Evolutionary conservation across 2,888 invertebrate species (phyloP).

Genomic region (Macrophya alboannulata): DNA sequence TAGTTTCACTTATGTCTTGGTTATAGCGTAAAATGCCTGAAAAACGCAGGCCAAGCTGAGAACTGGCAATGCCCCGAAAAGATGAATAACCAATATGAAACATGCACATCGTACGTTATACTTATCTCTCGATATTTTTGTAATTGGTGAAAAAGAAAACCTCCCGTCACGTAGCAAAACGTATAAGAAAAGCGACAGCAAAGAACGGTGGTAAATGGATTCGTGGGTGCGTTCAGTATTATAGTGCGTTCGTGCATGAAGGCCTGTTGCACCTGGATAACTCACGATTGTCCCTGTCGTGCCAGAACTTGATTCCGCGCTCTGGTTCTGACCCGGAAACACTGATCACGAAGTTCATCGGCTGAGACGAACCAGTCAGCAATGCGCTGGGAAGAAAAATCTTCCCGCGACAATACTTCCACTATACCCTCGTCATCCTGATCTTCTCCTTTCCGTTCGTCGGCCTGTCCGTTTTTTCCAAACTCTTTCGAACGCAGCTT

Average conservation of each 20-base stretch:
- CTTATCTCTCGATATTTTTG: not conserved
- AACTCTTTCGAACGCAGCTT: conserved; percentile 53
- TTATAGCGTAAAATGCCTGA: not conserved
- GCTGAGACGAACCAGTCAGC: conserved; percentile 70
- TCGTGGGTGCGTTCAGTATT: conserved; percentile 5
- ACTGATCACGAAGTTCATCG: conserved; percentile 69
- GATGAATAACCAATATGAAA: not conserved
- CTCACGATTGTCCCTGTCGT: conserved; percentile 64
- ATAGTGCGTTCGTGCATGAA: conserved; percentile 15
- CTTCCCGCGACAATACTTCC: conserved; percentile 56
- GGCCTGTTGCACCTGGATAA: conserved; percentile 35
- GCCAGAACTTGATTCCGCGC: conserved; percentile 61
- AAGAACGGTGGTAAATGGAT: not conserved
- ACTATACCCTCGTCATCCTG: conserved; percentile 57
- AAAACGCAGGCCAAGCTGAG: not conserved
- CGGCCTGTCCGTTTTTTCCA: conserved; percentile 55
- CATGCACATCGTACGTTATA: not conserved
- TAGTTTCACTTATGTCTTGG: not conserved
- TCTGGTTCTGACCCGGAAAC: conserved; percentile 66
- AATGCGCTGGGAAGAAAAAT: conserved; percentile 63
- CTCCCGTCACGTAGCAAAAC: not conserved
- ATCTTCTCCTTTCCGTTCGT: conserved; percentile 61
- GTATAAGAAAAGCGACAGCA: not conserved
- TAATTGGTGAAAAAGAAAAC: not conserved
- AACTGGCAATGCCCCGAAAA: not conserved